Conservation (phyloP, 2,797 vertebrate genomes). For the Microchirus variegatus region DNA sequence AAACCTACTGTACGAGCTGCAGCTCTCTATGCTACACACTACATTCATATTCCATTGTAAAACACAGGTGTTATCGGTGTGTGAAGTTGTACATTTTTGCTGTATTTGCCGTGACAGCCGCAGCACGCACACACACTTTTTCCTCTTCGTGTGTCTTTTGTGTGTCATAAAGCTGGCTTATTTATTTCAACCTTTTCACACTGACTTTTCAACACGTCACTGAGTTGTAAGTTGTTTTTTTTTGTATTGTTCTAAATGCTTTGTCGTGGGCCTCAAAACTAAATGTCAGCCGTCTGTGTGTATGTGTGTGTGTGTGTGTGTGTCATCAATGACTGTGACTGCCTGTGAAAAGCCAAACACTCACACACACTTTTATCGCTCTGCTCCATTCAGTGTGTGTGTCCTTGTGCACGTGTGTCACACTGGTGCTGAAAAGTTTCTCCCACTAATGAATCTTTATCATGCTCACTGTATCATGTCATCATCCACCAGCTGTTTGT, state of each 20-base stretch:
- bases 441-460: too few species aligned
- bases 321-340: constrained; percentile 51
- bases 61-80: too few species aligned
- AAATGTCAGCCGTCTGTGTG: constrained; percentile 2
- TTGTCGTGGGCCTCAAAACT: constrained; percentile 20
- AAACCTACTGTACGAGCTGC: too few species aligned
- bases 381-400: constrained; percentile 25
- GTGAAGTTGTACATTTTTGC: too few species aligned
- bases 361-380: constrained; percentile 50
- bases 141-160: constrained; percentile 23
- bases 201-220: constrained; percentile 22
- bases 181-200: constrained; percentile 31
- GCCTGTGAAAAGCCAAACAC: constrained; percentile 45
- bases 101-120: too few species aligned
- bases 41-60: too few species aligned
- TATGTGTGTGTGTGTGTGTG: constrained; percentile 20
- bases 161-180: constrained; percentile 29
- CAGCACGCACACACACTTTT: too few species aligned
- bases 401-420: neutral
- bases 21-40: too few species aligned
- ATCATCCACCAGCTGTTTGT: too few species aligned
- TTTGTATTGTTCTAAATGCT: constrained; percentile 29
- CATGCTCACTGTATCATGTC: too few species aligned
- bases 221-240: constrained; percentile 22
- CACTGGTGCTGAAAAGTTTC: too few species aligned